Conservation (phyloP, 30 jellyfish, hydroid and myxozoan genomes). For the Morbakka virulenta region DNA sequence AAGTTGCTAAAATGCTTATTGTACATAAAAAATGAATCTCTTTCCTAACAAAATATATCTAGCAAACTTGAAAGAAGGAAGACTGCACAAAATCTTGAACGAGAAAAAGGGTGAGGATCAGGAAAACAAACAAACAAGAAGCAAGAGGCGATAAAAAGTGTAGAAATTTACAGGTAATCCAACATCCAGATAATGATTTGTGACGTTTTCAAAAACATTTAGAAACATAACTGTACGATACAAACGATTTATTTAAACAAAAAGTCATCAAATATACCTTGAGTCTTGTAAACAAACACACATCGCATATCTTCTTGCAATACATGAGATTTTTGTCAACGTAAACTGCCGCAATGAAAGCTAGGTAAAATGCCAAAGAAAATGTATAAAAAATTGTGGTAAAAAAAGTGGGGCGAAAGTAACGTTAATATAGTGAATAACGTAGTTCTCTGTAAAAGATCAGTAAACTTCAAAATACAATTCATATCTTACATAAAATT, state of each 20-base stretch:
- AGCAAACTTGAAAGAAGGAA: not conserved
- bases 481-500: no score
- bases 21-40: not conserved
- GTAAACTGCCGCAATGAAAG: conserved; percentile 83
- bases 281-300: conserved; percentile 53
- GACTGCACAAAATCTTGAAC: not conserved
- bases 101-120: not conserved
- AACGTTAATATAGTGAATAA: not conserved
- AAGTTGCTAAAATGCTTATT: not conserved
- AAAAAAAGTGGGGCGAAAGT: not conserved
- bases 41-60: not conserved
- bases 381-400: not conserved
- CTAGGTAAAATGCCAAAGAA: conserved; percentile 16
- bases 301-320: conserved; percentile 72
- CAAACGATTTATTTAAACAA: not conserved
- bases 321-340: conserved; percentile 76
- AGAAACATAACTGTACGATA: no score
- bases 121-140: not conserved
- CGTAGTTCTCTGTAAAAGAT: no score
- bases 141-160: no score
- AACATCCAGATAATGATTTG: no score
- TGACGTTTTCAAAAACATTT: no score
- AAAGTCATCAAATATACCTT: conserved; percentile 35
- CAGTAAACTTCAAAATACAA: no score
- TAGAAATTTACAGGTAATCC: no score